Evolutionary conservation across 2,888 invertebrate species (phyloP).

Genomic region (Nomada fabriciana): DNA sequence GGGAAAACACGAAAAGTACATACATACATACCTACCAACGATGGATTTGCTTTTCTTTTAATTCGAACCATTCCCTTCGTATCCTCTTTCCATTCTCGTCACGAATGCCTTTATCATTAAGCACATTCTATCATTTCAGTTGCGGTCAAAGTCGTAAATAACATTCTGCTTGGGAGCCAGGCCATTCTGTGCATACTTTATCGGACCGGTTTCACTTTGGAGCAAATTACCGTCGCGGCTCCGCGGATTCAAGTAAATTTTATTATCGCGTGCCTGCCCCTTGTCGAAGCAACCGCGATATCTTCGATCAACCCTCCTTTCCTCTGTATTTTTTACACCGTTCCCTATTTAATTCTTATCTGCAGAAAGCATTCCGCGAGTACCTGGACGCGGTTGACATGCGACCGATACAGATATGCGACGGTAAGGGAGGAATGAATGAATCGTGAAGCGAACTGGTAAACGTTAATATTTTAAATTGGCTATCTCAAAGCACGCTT

Average conservation of each 20-base stretch:
- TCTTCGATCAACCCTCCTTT: background rate
- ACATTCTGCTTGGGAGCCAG: slow-evolving; percentile 76
- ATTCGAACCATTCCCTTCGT: background rate
- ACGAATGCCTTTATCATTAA: background rate
- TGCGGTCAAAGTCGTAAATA: slow-evolving; percentile 78
- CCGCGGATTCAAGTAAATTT: slow-evolving; percentile 73
- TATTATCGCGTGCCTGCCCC: slow-evolving; percentile 48
- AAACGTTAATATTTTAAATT: slow-evolving; percentile 20
- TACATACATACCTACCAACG: background rate
- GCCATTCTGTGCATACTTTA: slow-evolving; percentile 76
- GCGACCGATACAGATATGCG: slow-evolving; percentile 58
- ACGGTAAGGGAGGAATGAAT: slow-evolving; percentile 62
- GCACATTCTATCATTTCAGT: slow-evolving; percentile 64
- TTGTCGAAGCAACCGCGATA: slow-evolving; percentile 23
- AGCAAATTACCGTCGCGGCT: slow-evolving; percentile 77
- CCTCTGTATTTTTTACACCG: background rate
- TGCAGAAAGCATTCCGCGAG: slow-evolving; percentile 75
- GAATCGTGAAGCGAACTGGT: slow-evolving; percentile 11
- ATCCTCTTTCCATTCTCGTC: background rate
- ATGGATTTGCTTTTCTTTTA: background rate
- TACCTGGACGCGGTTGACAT: slow-evolving; percentile 75
- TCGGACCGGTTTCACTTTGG: slow-evolving; percentile 74
- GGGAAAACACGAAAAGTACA: slow-evolving; percentile 86
- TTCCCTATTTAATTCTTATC: background rate
- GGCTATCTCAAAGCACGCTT: background rate